These are phyloP conservation scores for Gibbula magus DNA, from an alignment of 2,888 invertebrate species.

Conservation along the genomic window DNA sequence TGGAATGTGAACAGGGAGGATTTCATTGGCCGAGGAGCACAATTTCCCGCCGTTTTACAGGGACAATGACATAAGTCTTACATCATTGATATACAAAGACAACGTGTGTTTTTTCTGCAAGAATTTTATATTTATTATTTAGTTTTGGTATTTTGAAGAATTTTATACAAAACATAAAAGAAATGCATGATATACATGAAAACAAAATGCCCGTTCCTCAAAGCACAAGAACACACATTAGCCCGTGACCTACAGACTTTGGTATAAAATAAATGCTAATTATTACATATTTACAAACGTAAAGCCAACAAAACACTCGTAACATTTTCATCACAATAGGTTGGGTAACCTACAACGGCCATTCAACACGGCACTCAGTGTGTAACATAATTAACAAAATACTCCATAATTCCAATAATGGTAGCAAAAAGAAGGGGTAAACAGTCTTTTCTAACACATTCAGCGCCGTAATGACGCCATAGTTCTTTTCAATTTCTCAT, in stretches of 20 bases:
- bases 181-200: not conserved
- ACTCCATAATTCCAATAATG: slow-evolving; percentile 4
- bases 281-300: slow-evolving; percentile 13
- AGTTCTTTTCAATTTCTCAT: slow-evolving; percentile 56
- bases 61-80: not conserved
- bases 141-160: not conserved
- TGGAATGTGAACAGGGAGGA: not conserved
- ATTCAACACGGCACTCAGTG: not conserved
- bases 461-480: slow-evolving; percentile 41
- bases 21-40: slow-evolving; percentile 7
- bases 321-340: slow-evolving; percentile 19
- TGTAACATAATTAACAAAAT: not conserved
- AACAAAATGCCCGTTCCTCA: slow-evolving; percentile 20
- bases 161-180: slow-evolving; percentile 13
- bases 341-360: slow-evolving; percentile 14
- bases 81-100: not conserved
- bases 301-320: slow-evolving; percentile 21
- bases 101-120: not conserved
- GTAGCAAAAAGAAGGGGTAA: not conserved
- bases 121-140: not conserved
- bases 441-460: not conserved
- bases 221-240: slow-evolving; percentile 17
- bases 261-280: slow-evolving; percentile 20
- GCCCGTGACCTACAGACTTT: slow-evolving; percentile 11
- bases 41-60: not conserved